phyloP scores from a whole-genome alignment of 1,140 invertebrate species.

The Bombus picipes region DNA sequence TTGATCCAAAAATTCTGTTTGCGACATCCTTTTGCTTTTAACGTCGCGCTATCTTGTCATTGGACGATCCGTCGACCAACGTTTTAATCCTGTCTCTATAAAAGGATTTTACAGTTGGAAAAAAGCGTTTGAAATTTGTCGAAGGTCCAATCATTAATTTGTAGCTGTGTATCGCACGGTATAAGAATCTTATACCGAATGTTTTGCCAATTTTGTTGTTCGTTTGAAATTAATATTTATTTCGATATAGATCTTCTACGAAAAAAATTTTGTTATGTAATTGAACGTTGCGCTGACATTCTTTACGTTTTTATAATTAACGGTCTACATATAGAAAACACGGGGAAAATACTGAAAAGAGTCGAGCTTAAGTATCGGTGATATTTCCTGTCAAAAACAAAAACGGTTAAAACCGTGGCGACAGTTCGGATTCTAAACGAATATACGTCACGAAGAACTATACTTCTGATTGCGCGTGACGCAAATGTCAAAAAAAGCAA shows the following conservation, averaged over 20 bases:
- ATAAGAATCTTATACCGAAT: too few relatives aligned
- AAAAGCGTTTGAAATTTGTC: neutral
- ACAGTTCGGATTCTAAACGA: neutral
- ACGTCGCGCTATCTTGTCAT: neutral
- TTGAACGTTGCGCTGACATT: too few relatives aligned
- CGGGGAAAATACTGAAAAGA: neutral
- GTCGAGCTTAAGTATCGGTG: neutral
- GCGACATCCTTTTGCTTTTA: conserved; percentile 3
- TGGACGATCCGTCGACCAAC: neutral
- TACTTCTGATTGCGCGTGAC: neutral
- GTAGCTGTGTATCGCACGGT: too few relatives aligned
- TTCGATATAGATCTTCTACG: too few relatives aligned
- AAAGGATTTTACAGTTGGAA: neutral
- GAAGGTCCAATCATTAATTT: neutral
- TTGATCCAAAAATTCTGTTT: conserved; percentile 42
- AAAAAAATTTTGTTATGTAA: too few relatives aligned
- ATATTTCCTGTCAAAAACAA: neutral
- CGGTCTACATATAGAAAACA: too few relatives aligned
- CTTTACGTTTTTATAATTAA: neutral
- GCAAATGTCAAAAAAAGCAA: neutral
- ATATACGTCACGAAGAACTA: neutral
- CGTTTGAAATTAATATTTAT: too few relatives aligned
- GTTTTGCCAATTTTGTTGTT: too few relatives aligned
- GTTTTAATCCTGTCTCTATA: neutral
- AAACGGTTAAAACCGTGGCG: neutral